Conservation (phyloP, 2,888 invertebrate species). For the Stratiomys singularior region DNA sequence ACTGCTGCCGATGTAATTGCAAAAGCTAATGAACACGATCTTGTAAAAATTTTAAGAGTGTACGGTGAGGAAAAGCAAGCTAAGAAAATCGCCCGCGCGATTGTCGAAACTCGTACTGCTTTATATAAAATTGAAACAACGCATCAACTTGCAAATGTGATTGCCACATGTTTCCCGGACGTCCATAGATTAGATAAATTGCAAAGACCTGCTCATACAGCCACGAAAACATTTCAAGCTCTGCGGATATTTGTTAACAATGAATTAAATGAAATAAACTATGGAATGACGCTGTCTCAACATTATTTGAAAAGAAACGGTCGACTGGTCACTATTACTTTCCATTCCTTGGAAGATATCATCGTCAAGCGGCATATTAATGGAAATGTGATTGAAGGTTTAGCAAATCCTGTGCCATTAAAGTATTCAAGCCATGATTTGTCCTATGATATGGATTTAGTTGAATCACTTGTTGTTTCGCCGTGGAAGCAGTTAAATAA, state of each 20-base stretch:
- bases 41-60: conserved; percentile 84
- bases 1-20: conserved; percentile 91
- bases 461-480: conserved; percentile 71
- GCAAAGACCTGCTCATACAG: conserved; percentile 79
- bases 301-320: conserved; percentile 82
- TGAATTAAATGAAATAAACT: conserved; percentile 94
- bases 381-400: conserved; percentile 78
- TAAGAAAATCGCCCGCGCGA: conserved; percentile 85
- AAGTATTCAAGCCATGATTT: conserved; percentile 75
- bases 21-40: conserved; percentile 78
- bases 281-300: conserved; percentile 82
- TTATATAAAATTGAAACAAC: conserved; percentile 84
- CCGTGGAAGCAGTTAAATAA: conserved; percentile 84
- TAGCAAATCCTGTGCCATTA: conserved; percentile 76
- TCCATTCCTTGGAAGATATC: conserved; percentile 94
- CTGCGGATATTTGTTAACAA: conserved; percentile 95
- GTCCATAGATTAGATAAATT: conserved; percentile 75
- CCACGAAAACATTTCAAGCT: conserved; percentile 94
- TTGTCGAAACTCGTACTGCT: conserved; percentile 83
- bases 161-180: conserved; percentile 72
- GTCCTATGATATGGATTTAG: conserved; percentile 70
- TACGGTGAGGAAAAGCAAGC: conserved; percentile 93
- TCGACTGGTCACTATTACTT: conserved; percentile 82
- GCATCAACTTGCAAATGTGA: conserved; percentile 79
- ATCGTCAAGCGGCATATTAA: conserved; percentile 90